Base-by-base conservation (phyloP, 2,888 invertebrate genomes). In the Hyles lineata region DNA sequence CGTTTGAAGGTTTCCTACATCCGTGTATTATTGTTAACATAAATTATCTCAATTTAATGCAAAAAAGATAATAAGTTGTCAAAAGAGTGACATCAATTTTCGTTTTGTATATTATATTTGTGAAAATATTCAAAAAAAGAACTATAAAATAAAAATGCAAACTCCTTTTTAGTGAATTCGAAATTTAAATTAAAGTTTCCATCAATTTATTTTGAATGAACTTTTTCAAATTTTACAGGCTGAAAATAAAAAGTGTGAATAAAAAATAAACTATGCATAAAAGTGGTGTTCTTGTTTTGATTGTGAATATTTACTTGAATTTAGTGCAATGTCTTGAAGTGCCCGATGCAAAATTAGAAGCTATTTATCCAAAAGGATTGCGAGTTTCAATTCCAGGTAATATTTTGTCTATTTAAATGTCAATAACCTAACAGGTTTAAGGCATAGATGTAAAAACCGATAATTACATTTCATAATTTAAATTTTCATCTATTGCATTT, bases 371-470 rank as follows among this genome's bases (percentile, higher is more conserved):
- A 0, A 94, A 86, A 85, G 96, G 96, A 77, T 82, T 96, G 0
- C 90, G 95, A 58, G 95, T 96, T 8, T 96, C 96, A 0, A 90
- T 96, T 77, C 96, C 96, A 83, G 95, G 96, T 96, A 85, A 76
- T n/a, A 25, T 70, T 29, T 43, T 15, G 43, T 11, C 15, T 43
- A 43, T 43, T 35, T 0, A 43, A 3, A 43, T 1, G 6, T 50
- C 15, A 21, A 15, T 23, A 21, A 21, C 43, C 23, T 50, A 11
- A 0, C 17, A 7, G 67, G 6, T 15, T 50, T 50, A 21, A 0
- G 9, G 21, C n/a, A 21, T 63, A 32, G 21, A 43, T 43, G 2
- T 15, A 43, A 43, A 43, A 43, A 43, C 15, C 3, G 3, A 29
- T 29, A 11, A 43, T n/a, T n/a, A n/a, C n/a, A n/a, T n/a, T n/a